Evolutionary conservation across 2,797 vertebrate genomes (phyloP).

Genomic region (Falco rusticolus): DNA sequence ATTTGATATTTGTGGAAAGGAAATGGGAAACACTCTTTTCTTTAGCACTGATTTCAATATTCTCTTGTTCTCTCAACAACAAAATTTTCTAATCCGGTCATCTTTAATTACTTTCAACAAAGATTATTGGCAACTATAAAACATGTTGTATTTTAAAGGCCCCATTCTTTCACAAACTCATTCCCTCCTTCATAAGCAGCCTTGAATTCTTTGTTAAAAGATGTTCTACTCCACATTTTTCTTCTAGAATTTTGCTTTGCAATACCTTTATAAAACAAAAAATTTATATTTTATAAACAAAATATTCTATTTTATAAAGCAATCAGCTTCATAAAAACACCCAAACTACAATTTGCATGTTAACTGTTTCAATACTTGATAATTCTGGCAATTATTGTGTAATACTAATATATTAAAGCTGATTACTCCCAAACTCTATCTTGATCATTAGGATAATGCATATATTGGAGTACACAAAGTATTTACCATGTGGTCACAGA

Average conservation of each 20-base stretch:
- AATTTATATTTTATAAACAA: neutral
- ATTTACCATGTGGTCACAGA: neutral
- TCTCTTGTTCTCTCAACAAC: neutral
- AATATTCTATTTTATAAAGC: neutral
- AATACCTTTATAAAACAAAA: neutral
- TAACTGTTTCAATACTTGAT: neutral
- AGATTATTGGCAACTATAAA: neutral
- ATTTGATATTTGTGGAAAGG: neutral
- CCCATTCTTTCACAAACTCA: neutral
- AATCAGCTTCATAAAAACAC: neutral
- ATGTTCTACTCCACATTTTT: neutral
- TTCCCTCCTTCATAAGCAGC: neutral
- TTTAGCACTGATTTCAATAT: neutral
- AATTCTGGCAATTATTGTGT: neutral
- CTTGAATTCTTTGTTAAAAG: neutral
- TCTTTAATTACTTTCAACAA: neutral
- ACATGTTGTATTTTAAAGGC: neutral
- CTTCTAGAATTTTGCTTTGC: neutral
- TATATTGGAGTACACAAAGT: neutral
- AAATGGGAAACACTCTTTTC: neutral
- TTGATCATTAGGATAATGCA: neutral
- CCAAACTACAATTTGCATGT: neutral
- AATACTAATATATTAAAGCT: neutral
- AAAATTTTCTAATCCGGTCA: neutral
- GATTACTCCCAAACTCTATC: neutral